Evolutionary conservation across 1,140 invertebrate species (phyloP), one percentile per base, ranked within the genome.

Genomic region (Ostrea edulis): DNA sequence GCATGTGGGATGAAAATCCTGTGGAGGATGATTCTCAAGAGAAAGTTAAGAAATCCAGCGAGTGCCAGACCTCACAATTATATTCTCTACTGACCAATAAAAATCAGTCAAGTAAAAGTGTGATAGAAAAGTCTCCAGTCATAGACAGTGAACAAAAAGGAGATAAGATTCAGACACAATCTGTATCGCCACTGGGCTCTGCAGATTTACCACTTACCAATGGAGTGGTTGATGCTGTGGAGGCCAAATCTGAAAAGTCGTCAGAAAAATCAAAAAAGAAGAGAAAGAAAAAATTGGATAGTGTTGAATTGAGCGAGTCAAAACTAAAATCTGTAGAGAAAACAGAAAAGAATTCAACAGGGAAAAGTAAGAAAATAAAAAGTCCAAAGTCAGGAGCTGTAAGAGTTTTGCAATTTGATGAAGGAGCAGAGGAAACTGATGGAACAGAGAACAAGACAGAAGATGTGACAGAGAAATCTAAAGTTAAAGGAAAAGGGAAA

Each of bases 1-100:
- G 51, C 22, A 29, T 11, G n/a, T n/a, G 53, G 9, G 83, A 85
- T 11, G 83, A 85, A 22, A 58, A n/a, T 54, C 51, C 22, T 8
- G 0, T 3, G 20, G 83, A 62, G 12, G 11, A 44, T 8, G 54
- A 29, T 7, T 58, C 53, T 29, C 53, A 25, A 8, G 86, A 87
- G 51, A 87, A 87, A 65, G 11, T 52, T 20, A 62, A 54, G 82
- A 87, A 83, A 55, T 82, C 84, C 82, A 58, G 44, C 5, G 86
- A 87, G 71, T 82, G 86, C 85, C 89, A 89, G 51, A 87, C 89
- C 35, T 89, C 89, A 55, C 86, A 89, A 25, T 84, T 89, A 20
- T 89, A 89, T 62, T 85, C 89, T n/a, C 52, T 89, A 71, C 82
- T 89, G 25, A 89, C 89, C 12, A 83, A 83, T 8, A 83, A 83